Conservation (phyloP, 1,140 invertebrate genomes). For the Lasioglossum baleicum region DNA sequence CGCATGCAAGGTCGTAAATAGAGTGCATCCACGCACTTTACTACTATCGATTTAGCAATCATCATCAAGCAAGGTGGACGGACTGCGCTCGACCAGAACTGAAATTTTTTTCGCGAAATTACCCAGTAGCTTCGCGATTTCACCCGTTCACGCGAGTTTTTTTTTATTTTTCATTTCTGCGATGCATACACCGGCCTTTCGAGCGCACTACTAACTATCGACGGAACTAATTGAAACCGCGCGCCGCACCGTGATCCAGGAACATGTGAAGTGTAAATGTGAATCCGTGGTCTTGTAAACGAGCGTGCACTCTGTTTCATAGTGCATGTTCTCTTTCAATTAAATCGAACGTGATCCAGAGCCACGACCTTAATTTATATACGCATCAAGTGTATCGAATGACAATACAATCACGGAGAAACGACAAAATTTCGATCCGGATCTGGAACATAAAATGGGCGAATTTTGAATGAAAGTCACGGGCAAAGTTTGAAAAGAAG, state of each 20-base stretch:
- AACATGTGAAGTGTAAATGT: neutral
- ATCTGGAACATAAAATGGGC: too few relatives aligned
- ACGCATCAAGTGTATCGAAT: too few relatives aligned
- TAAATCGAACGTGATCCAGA: too few relatives aligned
- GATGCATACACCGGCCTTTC: neutral
- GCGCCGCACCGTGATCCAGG: neutral
- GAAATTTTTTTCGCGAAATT: neutral
- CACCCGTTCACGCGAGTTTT: neutral
- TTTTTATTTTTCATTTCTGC: neutral
- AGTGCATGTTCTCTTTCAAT: too few relatives aligned
- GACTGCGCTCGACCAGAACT: slow-evolving; percentile 3
- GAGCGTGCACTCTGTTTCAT: too few relatives aligned
- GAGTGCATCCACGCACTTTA: neutral
- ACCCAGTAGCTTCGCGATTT: slow-evolving; percentile 11
- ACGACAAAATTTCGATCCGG: too few relatives aligned
- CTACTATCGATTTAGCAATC: slow-evolving; percentile 22
- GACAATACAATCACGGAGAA: too few relatives aligned
- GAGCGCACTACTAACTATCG: neutral
- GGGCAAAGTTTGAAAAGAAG: neutral
- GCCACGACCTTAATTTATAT: too few relatives aligned
- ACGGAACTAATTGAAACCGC: slow-evolving; percentile 8
- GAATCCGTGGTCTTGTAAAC: neutral
- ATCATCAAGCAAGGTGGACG: neutral
- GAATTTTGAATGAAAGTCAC: neutral
- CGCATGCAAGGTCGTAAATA: neutral